phyloP scores from a whole-genome alignment of 2,113 vertebrate species.

The Polypterus senegalus region DNA sequence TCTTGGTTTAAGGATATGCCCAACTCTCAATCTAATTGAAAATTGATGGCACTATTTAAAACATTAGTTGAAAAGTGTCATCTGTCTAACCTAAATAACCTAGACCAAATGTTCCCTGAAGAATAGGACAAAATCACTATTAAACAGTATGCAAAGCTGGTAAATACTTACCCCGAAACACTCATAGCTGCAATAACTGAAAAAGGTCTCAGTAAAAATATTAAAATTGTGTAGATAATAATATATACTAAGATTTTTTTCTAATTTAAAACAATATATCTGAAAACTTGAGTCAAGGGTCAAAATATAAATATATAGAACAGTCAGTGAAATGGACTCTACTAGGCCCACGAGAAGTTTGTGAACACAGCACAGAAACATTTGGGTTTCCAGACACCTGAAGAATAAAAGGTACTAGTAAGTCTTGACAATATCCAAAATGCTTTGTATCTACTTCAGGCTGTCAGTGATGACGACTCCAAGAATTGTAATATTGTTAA shows the following conservation, averaged over 20 bases:
- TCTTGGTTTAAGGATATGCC: not conserved
- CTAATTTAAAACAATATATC: not conserved
- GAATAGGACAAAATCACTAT: not conserved
- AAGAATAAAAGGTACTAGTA: too few species aligned
- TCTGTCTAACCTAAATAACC: not conserved
- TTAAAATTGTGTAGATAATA: not conserved
- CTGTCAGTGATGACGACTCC: too few species aligned
- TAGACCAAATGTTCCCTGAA: not conserved
- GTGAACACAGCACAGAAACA: too few species aligned
- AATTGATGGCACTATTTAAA: not conserved
- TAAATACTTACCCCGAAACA: not conserved
- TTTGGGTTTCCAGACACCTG: too few species aligned
- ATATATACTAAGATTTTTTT: not conserved
- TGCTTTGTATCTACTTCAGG: too few species aligned
- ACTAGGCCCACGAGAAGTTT: too few species aligned
- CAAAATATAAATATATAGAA: too few species aligned
- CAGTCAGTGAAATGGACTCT: too few species aligned
- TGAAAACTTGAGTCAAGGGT: too few species aligned
- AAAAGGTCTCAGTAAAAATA: not conserved
- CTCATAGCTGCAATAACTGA: not conserved
- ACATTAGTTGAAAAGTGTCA: not conserved
- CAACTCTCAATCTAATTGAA: not conserved
- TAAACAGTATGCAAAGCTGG: not conserved
- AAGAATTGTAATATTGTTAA: too few species aligned
- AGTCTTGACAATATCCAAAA: too few species aligned